Evolutionary conservation across 2,888 invertebrate species (phyloP).

Genomic region (Epistrophe grossulariae): DNA sequence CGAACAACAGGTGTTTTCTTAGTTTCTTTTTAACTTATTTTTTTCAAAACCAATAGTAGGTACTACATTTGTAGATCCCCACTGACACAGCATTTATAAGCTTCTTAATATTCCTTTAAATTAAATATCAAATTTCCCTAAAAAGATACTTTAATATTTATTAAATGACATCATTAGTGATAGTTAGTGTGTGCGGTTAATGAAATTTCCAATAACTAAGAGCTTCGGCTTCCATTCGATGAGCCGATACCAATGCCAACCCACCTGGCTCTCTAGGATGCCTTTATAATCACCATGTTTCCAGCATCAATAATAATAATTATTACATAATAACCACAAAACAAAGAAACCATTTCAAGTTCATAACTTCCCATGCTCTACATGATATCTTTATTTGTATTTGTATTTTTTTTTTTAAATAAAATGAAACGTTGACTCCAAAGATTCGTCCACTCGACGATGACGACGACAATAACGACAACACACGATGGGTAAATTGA

Average conservation of each 20-base stretch:
- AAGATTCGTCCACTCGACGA: not conserved
- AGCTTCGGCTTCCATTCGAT: not conserved
- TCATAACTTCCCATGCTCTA: constrained; percentile 46
- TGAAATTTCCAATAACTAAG: constrained; percentile 10
- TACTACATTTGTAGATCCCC: constrained; percentile 2
- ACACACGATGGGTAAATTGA: constrained; percentile 39
- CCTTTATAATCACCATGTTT: not conserved
- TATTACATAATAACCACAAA: constrained; percentile 23
- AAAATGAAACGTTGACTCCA: constrained; percentile 44
- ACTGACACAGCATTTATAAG: constrained; percentile 17
- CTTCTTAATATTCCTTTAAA: constrained; percentile 8
- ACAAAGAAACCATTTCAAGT: constrained; percentile 46
- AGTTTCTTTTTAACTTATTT: not conserved
- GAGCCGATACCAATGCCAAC: not conserved
- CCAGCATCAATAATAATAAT: constrained; percentile 5
- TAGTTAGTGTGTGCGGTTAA: constrained; percentile 5
- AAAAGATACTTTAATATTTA: constrained; percentile 3
- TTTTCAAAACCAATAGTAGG: constrained; percentile 13
- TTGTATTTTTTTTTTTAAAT: not conserved
- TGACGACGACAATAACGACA: not conserved
- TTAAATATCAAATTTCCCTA: constrained; percentile 42
- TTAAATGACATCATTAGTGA: constrained; percentile 43
- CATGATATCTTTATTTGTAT: constrained; percentile 43
- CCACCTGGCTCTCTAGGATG: constrained; percentile 2
- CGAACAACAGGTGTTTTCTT: constrained; percentile 35